Base-by-base conservation (phyloP, 92 coral and sea anemone genomes). In the Pocillopora meandrina region DNA sequence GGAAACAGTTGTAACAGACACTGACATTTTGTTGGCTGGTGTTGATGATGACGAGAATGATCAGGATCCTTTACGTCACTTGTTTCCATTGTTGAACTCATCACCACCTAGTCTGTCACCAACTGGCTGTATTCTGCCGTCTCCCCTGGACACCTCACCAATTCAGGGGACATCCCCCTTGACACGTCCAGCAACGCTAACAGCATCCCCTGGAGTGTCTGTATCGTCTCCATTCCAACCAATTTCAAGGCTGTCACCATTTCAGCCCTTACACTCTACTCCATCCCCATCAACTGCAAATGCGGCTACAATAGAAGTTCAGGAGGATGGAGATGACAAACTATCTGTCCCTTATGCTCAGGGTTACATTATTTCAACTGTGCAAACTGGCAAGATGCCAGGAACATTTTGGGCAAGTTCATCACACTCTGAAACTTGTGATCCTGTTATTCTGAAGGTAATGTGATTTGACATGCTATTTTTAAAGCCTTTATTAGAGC, bases 21-120 rank as follows among this genome's bases (percentile, higher is more conserved):
- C 98, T 11, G 94, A 92, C 60, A 95, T 92, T 66, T 78, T 95
- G 21, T 87, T 95, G 91, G 97, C 96, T 61, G 94, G 94, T 1
- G 98, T 92, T 10, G 96, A 93, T 76, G 98, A 92, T 67, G 98
- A 93, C 61, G 96, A 93, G 65, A 90, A 87, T 75, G 96, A 93
- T 70, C 74, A 79, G 21, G 94, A 91, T 62, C 92, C 94, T 20
- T 72, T 93, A 67, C 85, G 92, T 62, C 95, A 91, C 74, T 88
- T 94, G 68, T 92, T 94, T 78, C 91, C 95, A 14, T 67, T 94
- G 72, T 72, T 94, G 26, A 90, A 91, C 66, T 60, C 95, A n/a
- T 90, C 93, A 17, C 91, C 95, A 14, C 85, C 95, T 0, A 80
- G 93, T 10, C 80, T 93, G 59, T 93, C 98, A 10, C 95, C 98